phyloP scores from a whole-genome alignment of 2,888 invertebrate species.

The Empis livida region DNA sequence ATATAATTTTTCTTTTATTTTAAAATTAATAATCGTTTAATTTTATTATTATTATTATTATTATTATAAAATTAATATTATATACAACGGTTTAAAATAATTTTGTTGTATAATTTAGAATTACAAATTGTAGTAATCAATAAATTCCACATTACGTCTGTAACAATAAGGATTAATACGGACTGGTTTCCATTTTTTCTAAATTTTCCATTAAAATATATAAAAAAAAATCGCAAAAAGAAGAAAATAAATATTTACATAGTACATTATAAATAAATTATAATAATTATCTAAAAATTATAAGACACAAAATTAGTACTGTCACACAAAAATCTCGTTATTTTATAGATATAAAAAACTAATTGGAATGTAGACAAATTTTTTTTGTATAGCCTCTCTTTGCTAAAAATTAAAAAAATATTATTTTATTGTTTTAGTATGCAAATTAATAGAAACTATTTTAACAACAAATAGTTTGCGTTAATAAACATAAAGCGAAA shows the following conservation, averaged over 20 bases:
- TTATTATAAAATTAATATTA: no score
- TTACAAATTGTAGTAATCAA: constrained; percentile 32
- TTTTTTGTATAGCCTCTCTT: not conserved
- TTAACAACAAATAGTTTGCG: not conserved
- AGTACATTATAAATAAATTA: constrained; percentile 5
- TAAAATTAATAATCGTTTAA: no score
- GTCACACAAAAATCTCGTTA: no score
- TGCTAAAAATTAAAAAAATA: no score
- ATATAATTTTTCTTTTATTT: no score
- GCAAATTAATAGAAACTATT: constrained; percentile 6
- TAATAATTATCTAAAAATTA: not conserved
- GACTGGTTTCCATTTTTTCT: constrained; percentile 37
- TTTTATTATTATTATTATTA: no score
- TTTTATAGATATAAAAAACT: no score
- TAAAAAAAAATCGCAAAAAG: constrained; percentile 18
- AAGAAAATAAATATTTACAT: constrained; percentile 16
- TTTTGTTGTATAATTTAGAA: no score
- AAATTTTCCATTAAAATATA: constrained; percentile 18
- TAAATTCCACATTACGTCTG: constrained; percentile 32
- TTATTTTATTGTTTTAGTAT: no score
- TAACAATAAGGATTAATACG: constrained; percentile 35
- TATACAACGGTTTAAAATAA: no score
- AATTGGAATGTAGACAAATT: no score
- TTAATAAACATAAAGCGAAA: not conserved
- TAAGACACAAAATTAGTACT: no score